Conservation (phyloP, 2,888 invertebrate genomes). For the Phanerotoma sp. region DNA sequence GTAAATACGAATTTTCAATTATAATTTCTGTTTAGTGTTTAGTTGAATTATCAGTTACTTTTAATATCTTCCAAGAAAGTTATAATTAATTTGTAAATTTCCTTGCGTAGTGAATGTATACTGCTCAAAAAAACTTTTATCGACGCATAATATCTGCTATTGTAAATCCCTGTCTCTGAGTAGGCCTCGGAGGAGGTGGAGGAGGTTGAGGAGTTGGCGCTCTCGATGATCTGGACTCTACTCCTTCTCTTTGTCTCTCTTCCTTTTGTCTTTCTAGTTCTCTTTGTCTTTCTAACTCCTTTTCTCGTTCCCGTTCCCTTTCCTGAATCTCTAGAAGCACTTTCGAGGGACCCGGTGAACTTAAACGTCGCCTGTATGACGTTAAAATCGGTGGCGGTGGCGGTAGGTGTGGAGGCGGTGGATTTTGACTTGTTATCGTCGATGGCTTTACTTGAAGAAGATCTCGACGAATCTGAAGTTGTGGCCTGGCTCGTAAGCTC, state of each 20-base stretch:
- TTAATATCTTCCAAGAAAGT: too few species aligned
- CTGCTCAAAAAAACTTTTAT: too few species aligned
- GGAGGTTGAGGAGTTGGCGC: slow-evolving; percentile 57
- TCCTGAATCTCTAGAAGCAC: slow-evolving; percentile 53
- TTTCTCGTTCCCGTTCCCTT: slow-evolving; percentile 46
- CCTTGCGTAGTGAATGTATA: too few species aligned
- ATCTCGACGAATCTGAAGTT: slow-evolving; percentile 77
- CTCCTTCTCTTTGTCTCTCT: slow-evolving; percentile 36
- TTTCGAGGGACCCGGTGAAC: slow-evolving; percentile 53
- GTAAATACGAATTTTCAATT: too few species aligned
- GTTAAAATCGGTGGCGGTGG: slow-evolving; percentile 52
- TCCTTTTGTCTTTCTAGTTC: slow-evolving; percentile 39
- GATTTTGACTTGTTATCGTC: slow-evolving; percentile 52
- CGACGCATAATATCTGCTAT: slow-evolving; percentile 91
- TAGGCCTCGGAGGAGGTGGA: slow-evolving; percentile 64
- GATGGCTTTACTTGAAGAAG: slow-evolving; percentile 59
- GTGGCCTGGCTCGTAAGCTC: slow-evolving; percentile 64
- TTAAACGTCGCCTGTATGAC: slow-evolving; percentile 52
- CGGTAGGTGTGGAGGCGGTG: slow-evolving; percentile 46
- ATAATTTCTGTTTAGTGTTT: too few species aligned
- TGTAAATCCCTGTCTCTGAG: slow-evolving; percentile 80
- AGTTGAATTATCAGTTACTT: too few species aligned
- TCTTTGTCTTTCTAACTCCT: slow-evolving; percentile 41
- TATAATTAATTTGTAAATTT: too few species aligned
- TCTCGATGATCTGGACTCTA: slow-evolving; percentile 48